phyloP scores from a whole-genome alignment of 2,113 vertebrate species.

The Indri indri region DNA sequence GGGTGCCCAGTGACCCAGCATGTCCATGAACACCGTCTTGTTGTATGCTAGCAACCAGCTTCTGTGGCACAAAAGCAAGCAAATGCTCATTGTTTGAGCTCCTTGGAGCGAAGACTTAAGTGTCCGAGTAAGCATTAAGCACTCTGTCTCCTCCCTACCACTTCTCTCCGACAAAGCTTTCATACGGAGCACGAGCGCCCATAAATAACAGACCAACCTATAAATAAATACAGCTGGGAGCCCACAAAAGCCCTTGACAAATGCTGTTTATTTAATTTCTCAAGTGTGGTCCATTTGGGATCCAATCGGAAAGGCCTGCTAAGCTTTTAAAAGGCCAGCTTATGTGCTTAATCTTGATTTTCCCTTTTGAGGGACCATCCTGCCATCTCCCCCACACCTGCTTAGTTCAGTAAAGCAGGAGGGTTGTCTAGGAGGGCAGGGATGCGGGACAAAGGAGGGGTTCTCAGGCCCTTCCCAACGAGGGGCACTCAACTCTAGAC shows the following conservation, averaged over 20 bases:
- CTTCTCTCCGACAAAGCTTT: constrained; percentile 81
- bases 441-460: neutral
- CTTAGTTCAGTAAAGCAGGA: neutral
- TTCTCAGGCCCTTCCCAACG: neutral
- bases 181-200: constrained; percentile 76
- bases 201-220: constrained; percentile 84
- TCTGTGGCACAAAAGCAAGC: constrained; percentile 1
- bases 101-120: constrained; percentile 45
- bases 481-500: neutral
- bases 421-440: neutral
- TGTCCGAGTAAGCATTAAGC: constrained; percentile 67
- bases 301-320: constrained; percentile 62
- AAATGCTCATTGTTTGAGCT: constrained; percentile 20
- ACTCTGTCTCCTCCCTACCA: constrained; percentile 56
- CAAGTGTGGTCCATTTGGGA: constrained; percentile 84
- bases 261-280: constrained; percentile 89
- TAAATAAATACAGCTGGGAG: constrained; percentile 88
- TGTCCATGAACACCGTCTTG: neutral
- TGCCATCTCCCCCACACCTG: constrained; percentile 50
- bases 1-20: neutral
- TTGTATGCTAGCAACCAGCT: neutral
- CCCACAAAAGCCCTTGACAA: constrained; percentile 86
- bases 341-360: constrained; percentile 66
- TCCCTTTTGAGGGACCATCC: constrained; percentile 30
- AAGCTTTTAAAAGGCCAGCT: constrained; percentile 62